A percentile compares a stretch with the other conserved stretches of the same genome.
Conservation (phyloP, 2,888 invertebrate species). For the Odontomyia ornata region DNA sequence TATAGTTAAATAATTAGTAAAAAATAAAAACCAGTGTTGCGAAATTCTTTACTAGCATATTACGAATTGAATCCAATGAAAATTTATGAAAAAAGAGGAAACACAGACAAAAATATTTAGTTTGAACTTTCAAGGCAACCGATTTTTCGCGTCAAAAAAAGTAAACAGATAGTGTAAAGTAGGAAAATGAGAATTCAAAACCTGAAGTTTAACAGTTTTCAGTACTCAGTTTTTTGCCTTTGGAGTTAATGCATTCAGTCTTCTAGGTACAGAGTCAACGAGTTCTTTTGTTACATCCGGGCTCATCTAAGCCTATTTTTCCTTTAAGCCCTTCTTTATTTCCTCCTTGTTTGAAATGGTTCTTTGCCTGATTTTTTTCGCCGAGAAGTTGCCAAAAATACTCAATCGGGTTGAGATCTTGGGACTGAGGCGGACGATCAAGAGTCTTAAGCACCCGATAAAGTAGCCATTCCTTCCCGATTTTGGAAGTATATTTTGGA, state of each 20-base stretch:
- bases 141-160: neutral
- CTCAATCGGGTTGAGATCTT: neutral
- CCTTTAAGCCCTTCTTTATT: neutral
- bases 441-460: neutral
- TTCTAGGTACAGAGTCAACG: neutral
- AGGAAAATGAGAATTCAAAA: neutral
- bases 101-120: neutral
- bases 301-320: neutral
- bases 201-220: neutral
- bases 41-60: neutral
- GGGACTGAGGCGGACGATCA: neutral
- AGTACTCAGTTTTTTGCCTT: neutral
- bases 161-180: neutral
- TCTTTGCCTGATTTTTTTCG: neutral
- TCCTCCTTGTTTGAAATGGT: neutral
- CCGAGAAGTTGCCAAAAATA: neutral
- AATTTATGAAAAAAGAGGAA: neutral
- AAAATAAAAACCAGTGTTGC: neutral
- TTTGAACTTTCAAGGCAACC: neutral
- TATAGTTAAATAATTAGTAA: neutral
- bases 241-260: neutral
- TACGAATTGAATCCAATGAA: neutral
- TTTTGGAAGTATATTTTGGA: too few species aligned
- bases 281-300: neutral
- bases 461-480: neutral